Base-by-base conservation (phyloP, 2,113 vertebrate species). In the Promerops cafer region DNA sequence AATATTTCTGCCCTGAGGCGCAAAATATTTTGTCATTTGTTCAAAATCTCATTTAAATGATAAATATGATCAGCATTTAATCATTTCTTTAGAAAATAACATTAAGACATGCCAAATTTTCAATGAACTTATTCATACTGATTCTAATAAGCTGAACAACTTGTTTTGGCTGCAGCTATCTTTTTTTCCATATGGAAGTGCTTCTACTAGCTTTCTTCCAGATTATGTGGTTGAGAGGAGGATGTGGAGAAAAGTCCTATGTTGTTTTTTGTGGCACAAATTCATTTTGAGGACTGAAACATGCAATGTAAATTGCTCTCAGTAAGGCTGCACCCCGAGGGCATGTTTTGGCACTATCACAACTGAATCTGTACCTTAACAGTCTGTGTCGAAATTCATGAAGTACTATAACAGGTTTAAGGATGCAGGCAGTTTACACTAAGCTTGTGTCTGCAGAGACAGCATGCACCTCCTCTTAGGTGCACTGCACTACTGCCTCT, bases 121-220 rank as follows among this genome's bases (percentile, higher is more conserved):
- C 95, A 89, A 79, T 96, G 76, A 97, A 98, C 96, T 96, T 93
- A 96, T 96, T 98, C 96, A 91, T 98, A 96, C 95, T 95, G 96
- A 96, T 95, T 94, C 97, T 97, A 98, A 98, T 97, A 97, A 97
- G 97, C 97, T 97, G 97, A 98, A 97, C 97, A 98, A 98, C 96
- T 98, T 98, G 97, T 97, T 98, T 98, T 98, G 98, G 98, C 98
- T 98, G 97, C 95, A 97, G 94, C 68, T 97, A 94, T 96, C 96
- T 96, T 97, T 97, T 97, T 94, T 97, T 97, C 98, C 98, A 98
- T 98, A 98, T 98, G 98, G 98, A 98, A 98, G 89, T 96, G 96
- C 92, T 98, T 98, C 96, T 94, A 93, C 92, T 93, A 97, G 95
- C 92, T 98, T 97, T 94, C 72, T 95, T 96, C 97, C 94, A 97